These are phyloP conservation scores for Heliconius ethilla DNA, from an alignment of 2,888 invertebrate species.

Conservation along the genomic window DNA sequence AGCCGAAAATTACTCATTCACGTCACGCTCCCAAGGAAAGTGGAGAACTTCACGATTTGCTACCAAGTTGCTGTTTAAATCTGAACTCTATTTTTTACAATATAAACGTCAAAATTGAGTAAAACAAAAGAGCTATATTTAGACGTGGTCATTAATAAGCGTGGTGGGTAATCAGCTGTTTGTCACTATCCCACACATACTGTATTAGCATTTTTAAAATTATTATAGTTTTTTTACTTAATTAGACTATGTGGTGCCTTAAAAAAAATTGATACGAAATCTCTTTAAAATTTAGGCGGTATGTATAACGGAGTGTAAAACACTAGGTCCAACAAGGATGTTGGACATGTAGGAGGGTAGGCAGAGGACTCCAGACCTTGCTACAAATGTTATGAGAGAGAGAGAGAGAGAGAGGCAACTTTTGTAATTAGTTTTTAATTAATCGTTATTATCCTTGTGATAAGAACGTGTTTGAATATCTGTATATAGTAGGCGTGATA, in stretches of 20 bases:
- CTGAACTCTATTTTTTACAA: neutral
- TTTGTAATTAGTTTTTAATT: no score
- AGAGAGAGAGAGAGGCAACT: no score
- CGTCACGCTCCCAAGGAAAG: constrained; percentile 47
- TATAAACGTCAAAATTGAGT: neutral
- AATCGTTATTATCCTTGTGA: no score
- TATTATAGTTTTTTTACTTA: neutral
- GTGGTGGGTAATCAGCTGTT: constrained; percentile 41
- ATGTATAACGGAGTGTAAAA: no score
- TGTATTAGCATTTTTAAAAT: neutral
- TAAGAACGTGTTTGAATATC: no score
- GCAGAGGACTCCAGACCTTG: no score
- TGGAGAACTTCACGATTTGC: constrained; percentile 44
- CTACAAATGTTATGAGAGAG: no score
- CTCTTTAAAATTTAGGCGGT: no score
- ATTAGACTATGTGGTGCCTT: neutral
- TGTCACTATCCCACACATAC: constrained; percentile 34
- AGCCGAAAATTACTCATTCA: constrained; percentile 44
- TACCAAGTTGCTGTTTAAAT: constrained; percentile 20
- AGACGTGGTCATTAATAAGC: constrained; percentile 39
- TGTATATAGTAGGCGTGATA: no score
- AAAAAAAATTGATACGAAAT: neutral
- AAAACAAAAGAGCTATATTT: constrained; percentile 33
- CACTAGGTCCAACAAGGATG: no score
- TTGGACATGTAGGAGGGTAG: no score